Base-by-base conservation (phyloP, 2,888 invertebrate genomes). In the Phania funesta region DNA sequence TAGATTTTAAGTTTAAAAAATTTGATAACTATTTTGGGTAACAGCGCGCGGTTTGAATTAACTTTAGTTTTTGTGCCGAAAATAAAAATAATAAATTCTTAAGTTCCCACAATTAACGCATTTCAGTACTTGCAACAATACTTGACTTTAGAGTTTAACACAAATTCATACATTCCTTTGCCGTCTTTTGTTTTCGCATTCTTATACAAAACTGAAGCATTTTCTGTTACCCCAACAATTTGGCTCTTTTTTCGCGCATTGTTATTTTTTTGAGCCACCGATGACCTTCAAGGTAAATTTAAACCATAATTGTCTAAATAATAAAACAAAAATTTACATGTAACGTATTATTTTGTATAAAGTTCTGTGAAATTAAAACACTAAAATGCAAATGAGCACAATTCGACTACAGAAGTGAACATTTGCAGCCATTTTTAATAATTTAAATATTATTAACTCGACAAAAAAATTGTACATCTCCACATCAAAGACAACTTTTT, bases 91-190 rank as follows among this genome's bases (percentile, higher is more conserved):
- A 46, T 54, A 9, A 32, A 50, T 75, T 75, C 11, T 20, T 5
- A 58, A 38, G 62, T 74, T 78, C 82, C 46, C 82, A 78, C 68
- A 78, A 64, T 74, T 74, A 78, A 78, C 73, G 62, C 67, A 77
- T 77, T 77, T 67, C 24, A 32, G 9, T 50, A 26, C 38, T 38
- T 62, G 41, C 24, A 71, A 81, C n/a, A n/a, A 46, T 26, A 60
- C 52, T 24, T 75, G 50, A 60, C 18, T 58, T 22, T 9, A 4
- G 60, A 64, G 22, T 20, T 16, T 6, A 78, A 58, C 13, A 50
- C n/a, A 62, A 35, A 60, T 52, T 60, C 44, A 41, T 24, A n/a
- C 58, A 62, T 8, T 32, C 22, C 54, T 62, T 16, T 60, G 62
- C 44, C 22, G 32, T n/a, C 3, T 24, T 6, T 44, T 6, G 11